Percentiles rank a stretch among this genome's conserved stretches.
Conservation (phyloP, 2,113 vertebrate species). For the Struthio camelus region DNA sequence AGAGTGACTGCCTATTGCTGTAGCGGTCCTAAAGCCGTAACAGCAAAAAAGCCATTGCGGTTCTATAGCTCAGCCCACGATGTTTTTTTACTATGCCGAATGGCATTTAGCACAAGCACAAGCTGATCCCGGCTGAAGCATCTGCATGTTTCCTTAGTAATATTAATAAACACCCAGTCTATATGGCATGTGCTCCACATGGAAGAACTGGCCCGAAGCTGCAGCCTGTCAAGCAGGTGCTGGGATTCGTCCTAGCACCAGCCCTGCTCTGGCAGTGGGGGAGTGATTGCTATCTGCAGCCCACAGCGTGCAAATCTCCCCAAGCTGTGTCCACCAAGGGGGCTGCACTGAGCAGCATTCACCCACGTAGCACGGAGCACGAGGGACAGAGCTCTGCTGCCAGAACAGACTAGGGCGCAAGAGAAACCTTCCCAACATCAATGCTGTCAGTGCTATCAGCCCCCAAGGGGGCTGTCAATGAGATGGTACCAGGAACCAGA, state of each 20-base stretch:
- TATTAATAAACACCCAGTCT: too few species aligned
- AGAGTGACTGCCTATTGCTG: too few species aligned
- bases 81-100: neutral
- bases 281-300: neutral
- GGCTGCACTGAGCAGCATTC: neutral
- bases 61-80: neutral
- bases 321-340: rapidly evolving
- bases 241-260: neutral
- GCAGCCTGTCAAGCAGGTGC: neutral
- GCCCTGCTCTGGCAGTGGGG: rapidly evolving
- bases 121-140: neutral
- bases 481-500: neutral
- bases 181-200: too few species aligned
- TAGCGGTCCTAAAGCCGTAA: neutral
- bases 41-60: neutral
- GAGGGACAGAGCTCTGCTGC: neutral
- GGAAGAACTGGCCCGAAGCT: too few species aligned
- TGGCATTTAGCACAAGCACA: too few species aligned
- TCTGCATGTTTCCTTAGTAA: too few species aligned
- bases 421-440: neutral
- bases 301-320: neutral
- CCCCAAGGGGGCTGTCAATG: neutral
- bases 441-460: neutral
- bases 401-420: too few species aligned
- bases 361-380: rapidly evolving